Evolutionary conservation across 2,113 vertebrate genomes (phyloP).

Genomic region (Orthonyx spaldingii): DNA sequence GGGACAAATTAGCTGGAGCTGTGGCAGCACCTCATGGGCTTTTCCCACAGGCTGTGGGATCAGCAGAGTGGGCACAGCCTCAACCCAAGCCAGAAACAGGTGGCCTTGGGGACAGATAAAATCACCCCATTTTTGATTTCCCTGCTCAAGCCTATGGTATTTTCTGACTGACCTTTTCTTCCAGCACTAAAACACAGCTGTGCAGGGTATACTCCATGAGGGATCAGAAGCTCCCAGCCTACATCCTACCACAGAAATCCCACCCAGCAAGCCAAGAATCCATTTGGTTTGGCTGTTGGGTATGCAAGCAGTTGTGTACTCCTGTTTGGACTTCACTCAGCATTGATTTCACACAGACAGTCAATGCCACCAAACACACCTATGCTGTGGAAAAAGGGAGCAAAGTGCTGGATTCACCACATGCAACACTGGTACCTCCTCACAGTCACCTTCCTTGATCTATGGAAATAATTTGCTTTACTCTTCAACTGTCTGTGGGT

Average conservation of each 20-base stretch:
- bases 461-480: not conserved
- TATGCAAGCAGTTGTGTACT: not conserved
- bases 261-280: not conserved
- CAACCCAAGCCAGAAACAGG: not conserved
- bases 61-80: not conserved
- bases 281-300: not conserved
- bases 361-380: accelerated
- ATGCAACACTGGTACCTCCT: not conserved
- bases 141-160: accelerated
- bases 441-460: not conserved
- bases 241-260: not conserved
- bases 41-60: accelerated
- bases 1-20: not conserved
- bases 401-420: not conserved
- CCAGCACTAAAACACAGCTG: accelerated
- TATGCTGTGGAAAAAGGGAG: not conserved
- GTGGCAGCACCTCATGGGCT: not conserved
- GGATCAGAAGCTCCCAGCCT: not conserved
- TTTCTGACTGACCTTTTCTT: not conserved
- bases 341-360: not conserved
- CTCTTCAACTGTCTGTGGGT: conserved; percentile 12
- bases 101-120: not conserved
- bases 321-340: not conserved
- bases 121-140: not conserved
- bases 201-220: accelerated